phyloP scores from a whole-genome alignment of 1,140 invertebrate genomes.

The Colletes latitarsis region DNA sequence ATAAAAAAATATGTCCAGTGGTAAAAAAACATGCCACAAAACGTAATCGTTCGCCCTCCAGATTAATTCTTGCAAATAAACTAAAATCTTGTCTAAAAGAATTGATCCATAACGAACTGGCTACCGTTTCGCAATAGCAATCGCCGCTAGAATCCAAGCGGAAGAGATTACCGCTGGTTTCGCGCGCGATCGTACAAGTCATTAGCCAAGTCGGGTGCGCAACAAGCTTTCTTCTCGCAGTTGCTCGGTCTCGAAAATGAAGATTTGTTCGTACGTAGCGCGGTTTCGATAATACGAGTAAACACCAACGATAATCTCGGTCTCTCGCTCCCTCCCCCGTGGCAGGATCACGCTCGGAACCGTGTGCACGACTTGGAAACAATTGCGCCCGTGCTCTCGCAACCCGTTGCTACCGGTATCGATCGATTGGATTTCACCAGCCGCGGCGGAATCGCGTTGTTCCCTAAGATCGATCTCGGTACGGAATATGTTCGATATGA shows the following conservation, averaged over 20 bases:
- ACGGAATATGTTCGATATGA: slow-evolving; percentile 58
- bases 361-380: not conserved
- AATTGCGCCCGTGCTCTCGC: slow-evolving; percentile 14
- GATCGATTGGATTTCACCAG: slow-evolving; percentile 45
- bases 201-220: not conserved
- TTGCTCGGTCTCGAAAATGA: slow-evolving; percentile 4
- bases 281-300: slow-evolving; percentile 17
- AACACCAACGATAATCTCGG: slow-evolving; percentile 13
- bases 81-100: too few species aligned
- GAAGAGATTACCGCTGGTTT: not conserved
- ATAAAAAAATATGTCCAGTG: too few species aligned
- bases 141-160: not conserved
- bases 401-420: slow-evolving; percentile 20
- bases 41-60: too few species aligned
- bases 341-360: not conserved
- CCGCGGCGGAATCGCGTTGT: slow-evolving; percentile 45
- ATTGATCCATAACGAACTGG: too few species aligned
- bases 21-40: too few species aligned
- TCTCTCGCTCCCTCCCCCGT: not conserved
- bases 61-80: too few species aligned
- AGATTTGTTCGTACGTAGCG: slow-evolving; percentile 9
- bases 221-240: not conserved
- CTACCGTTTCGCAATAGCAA: too few species aligned
- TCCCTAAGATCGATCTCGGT: slow-evolving; percentile 56
- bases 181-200: not conserved